Conservation (phyloP, 2,113 vertebrate genomes). For the Cynopterus brachyotis region DNA sequence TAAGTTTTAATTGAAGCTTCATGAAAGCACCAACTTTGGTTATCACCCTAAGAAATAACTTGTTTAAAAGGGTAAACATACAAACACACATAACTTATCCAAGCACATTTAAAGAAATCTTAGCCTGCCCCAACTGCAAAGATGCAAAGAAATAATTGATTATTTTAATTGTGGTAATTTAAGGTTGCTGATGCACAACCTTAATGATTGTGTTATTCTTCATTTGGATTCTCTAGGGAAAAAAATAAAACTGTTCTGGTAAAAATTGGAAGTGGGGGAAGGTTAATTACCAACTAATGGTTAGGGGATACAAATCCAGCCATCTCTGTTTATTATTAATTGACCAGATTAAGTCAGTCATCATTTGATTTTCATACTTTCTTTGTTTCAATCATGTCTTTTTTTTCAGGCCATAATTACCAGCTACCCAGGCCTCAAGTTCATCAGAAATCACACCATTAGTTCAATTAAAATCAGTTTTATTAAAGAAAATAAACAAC, state of each 20-base stretch:
- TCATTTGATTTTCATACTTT: background rate
- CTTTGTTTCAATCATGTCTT: background rate
- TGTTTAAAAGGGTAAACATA: background rate
- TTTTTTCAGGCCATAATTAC: background rate
- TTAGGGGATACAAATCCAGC: background rate
- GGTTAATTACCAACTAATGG: background rate
- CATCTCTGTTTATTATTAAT: background rate
- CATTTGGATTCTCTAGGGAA: background rate
- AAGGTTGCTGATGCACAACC: background rate
- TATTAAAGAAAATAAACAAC: background rate
- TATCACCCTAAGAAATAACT: background rate
- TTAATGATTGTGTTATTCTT: background rate
- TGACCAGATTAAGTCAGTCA: background rate
- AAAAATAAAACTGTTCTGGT: background rate
- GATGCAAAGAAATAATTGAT: background rate
- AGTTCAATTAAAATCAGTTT: background rate
- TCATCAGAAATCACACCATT: background rate
- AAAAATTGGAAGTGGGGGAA: background rate
- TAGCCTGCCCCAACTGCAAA: background rate
- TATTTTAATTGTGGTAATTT: conserved; percentile 20
- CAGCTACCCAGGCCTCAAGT: background rate
- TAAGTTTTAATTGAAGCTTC: background rate
- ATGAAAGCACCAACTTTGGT: background rate
- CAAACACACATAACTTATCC: background rate
- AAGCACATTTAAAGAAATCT: background rate